A percentile compares a stretch with the other conserved stretches of the same genome.
Evolutionary conservation across 2,797 vertebrate genomes (phyloP).

Genomic region (Syngnathus acus): DNA sequence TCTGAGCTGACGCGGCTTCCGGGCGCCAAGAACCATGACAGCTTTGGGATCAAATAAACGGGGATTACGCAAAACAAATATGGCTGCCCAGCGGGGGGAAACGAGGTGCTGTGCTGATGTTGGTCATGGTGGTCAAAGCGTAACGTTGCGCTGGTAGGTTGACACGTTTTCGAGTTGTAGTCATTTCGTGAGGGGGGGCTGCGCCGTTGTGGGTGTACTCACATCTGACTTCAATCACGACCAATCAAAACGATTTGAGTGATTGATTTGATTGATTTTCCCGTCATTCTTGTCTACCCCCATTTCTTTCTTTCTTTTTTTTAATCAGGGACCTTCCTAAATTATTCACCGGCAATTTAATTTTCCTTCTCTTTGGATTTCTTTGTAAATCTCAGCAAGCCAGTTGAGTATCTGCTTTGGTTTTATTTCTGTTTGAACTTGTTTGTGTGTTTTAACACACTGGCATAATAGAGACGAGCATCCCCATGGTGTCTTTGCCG

Average conservation of each 20-base stretch:
- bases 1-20: conserved; percentile 39
- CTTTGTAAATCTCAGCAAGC: background rate
- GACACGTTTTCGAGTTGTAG: no score
- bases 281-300: background rate
- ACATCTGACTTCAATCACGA: no score
- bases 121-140: no score
- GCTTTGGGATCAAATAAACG: conserved; percentile 59
- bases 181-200: conserved; percentile 10
- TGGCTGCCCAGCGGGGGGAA: conserved; percentile 24
- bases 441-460: background rate
- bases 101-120: no score
- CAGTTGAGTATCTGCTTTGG: background rate
- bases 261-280: background rate
- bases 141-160: no score
- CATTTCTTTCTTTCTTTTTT: background rate
- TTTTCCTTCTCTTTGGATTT: background rate
- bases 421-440: background rate
- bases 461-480: background rate
- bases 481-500: background rate
- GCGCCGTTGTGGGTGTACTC: no score
- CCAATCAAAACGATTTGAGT: conserved; percentile 13
- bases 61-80: conserved; percentile 56
- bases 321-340: background rate
- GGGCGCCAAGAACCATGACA: conserved; percentile 36
- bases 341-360: background rate